These are phyloP conservation scores for Drosophila teissieri DNA, from an alignment of 1,140 invertebrate genomes.

Conservation along the genomic window DNA sequence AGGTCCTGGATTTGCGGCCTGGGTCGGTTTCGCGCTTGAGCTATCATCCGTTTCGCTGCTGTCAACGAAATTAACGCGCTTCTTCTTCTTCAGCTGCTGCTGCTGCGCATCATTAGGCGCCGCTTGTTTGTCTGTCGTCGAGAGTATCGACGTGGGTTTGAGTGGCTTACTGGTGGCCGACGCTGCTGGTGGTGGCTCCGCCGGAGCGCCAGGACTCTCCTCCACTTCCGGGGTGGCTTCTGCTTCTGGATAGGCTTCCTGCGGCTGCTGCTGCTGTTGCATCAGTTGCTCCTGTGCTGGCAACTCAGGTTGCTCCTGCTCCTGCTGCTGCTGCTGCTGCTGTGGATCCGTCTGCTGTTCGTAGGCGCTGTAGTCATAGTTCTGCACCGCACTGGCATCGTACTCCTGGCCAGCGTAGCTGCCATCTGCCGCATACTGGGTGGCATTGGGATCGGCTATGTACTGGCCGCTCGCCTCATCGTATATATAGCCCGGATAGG, in stretches of 20 bases:
- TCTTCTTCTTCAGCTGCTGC: conserved; percentile 82
- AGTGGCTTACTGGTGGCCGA: conserved; percentile 44
- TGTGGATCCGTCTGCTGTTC: conserved; percentile 46
- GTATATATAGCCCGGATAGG: conserved; percentile 81
- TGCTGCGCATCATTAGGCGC: conserved; percentile 70
- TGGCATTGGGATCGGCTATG: conserved; percentile 76
- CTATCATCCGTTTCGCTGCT: conserved; percentile 84
- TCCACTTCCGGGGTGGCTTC: conserved; percentile 41
- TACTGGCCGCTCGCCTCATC: conserved; percentile 78
- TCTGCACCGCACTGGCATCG: conserved; percentile 45
- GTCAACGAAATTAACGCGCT: conserved; percentile 84
- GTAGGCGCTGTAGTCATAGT: conserved; percentile 65
- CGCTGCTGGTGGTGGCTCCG: conserved; percentile 22
- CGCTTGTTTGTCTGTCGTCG: conserved; percentile 77
- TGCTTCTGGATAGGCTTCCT: conserved; percentile 61
- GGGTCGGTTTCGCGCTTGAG: conserved; percentile 76
- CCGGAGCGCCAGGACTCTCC: conserved; percentile 2
- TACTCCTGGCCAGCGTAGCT: conserved; percentile 68
- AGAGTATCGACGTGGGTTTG: conserved; percentile 81
- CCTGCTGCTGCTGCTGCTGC: conserved; percentile 27
- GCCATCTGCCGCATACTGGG: conserved; percentile 64
- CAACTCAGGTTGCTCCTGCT: conserved; percentile 16
- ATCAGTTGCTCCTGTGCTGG: conserved; percentile 9
- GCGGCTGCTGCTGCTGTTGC: conserved; percentile 51
- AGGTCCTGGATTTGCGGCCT: conserved; percentile 40